These are phyloP conservation scores for Hypercompe scribonia DNA, from an alignment of 2,888 invertebrate genomes.

Conservation along the genomic window DNA sequence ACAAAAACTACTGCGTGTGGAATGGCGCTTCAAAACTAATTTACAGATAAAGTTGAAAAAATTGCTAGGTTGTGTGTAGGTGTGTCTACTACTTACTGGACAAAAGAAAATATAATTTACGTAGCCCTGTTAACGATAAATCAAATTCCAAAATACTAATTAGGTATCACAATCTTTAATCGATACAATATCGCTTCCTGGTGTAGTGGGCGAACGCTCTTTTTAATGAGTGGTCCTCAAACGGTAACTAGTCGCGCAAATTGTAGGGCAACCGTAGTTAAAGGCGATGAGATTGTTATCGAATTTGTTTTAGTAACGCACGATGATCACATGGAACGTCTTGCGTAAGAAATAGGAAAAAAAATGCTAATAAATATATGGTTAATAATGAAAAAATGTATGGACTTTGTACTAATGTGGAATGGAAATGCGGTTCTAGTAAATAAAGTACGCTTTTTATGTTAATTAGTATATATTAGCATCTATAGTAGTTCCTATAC, in stretches of 20 bases:
- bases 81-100: too few relatives aligned
- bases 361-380: slow-evolving; percentile 19
- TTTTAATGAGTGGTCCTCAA: slow-evolving; percentile 72
- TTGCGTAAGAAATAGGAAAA: slow-evolving; percentile 16
- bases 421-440: slow-evolving; percentile 7
- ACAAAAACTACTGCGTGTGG: not conserved
- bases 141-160: slow-evolving; percentile 51
- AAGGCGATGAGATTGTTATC: slow-evolving; percentile 44
- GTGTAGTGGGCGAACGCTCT: slow-evolving; percentile 70
- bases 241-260: slow-evolving; percentile 50
- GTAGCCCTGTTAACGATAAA: slow-evolving; percentile 11
- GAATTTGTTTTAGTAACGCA: slow-evolving; percentile 29
- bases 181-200: slow-evolving; percentile 61
- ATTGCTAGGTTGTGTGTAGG: not conserved
- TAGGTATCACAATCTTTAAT: slow-evolving; percentile 52
- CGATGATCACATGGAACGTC: slow-evolving; percentile 36
- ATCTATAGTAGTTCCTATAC: not conserved
- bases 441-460: slow-evolving; percentile 13
- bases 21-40: not conserved
- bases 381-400: slow-evolving; percentile 12
- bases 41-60: not conserved
- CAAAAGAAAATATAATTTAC: slow-evolving; percentile 8
- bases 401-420: slow-evolving; percentile 5
- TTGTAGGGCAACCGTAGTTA: slow-evolving; percentile 56
- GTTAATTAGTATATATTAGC: slow-evolving; percentile 14